phyloP scores from a whole-genome alignment of 2,113 vertebrate genomes.

The Phyllostomus discolor region DNA sequence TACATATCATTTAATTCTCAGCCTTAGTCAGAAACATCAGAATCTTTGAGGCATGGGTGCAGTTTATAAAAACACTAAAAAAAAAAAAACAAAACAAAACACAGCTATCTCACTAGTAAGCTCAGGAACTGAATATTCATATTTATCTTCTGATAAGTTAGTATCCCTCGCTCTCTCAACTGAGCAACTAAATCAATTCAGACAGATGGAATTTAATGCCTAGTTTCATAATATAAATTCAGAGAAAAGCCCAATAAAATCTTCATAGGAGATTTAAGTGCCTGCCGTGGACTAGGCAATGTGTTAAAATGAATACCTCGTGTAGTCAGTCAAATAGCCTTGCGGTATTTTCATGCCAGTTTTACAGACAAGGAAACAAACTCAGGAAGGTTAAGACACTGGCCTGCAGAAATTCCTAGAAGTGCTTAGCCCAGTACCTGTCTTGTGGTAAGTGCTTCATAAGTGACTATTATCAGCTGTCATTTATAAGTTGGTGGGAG shows the following conservation, averaged over 20 bases:
- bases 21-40: background rate
- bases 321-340: background rate
- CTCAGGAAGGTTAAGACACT: background rate
- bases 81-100: background rate
- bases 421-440: background rate
- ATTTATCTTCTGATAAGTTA: conserved; percentile 2
- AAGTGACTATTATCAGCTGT: too few relatives aligned
- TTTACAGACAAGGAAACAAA: background rate
- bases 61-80: background rate
- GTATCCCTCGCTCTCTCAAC: background rate
- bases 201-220: background rate
- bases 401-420: conserved; percentile 6
- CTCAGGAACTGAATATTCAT: background rate
- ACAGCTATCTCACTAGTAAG: background rate
- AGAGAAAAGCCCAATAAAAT: background rate
- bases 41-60: background rate
- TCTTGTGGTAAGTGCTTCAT: background rate
- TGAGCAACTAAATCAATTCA: background rate
- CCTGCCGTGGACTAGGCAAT: background rate
- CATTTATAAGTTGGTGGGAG: background rate
- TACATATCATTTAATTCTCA: background rate
- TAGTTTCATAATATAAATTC: conserved; percentile 7
- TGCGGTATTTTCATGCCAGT: background rate
- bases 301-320: background rate
- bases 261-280: background rate